These are phyloP conservation scores for Hydroisotoma schaefferi DNA, from an alignment of 2,888 invertebrate genomes.

Conservation along the genomic window DNA sequence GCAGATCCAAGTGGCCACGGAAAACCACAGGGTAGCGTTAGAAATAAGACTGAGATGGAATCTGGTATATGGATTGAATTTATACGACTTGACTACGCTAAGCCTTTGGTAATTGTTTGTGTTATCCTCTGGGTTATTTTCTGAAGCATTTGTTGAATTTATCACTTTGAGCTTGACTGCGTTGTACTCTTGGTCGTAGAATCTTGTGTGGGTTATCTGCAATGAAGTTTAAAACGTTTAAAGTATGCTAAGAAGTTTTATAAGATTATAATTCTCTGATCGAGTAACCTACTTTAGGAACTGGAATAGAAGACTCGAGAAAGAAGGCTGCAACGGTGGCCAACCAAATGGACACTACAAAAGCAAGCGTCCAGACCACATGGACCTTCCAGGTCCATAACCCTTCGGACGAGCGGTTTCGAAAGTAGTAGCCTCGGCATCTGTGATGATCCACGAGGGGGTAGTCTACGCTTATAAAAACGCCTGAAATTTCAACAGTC, in stretches of 20 bases:
- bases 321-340: conserved; percentile 42
- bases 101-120: background rate
- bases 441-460: conserved; percentile 62
- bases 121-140: background rate
- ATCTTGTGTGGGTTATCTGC: conserved; percentile 19
- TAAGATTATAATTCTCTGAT: background rate
- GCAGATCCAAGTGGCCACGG: conserved; percentile 31
- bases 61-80: conserved; percentile 26
- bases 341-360: conserved; percentile 39
- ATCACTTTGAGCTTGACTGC: conserved; percentile 27
- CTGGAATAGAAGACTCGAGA: conserved; percentile 34
- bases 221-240: background rate
- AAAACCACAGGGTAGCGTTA: conserved; percentile 38
- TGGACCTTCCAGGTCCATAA: conserved; percentile 57
- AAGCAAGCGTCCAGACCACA: conserved; percentile 59
- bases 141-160: background rate
- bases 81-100: conserved; percentile 8
- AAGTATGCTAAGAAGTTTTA: background rate
- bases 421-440: conserved; percentile 57
- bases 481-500: too few species aligned
- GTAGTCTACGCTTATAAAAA: conserved; percentile 62
- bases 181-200: conserved; percentile 25
- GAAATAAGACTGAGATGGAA: conserved; percentile 25
- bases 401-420: conserved; percentile 52
- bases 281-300: conserved; percentile 23